Conservation (phyloP, 2,888 invertebrate genomes). For the Troides aeacus region DNA sequence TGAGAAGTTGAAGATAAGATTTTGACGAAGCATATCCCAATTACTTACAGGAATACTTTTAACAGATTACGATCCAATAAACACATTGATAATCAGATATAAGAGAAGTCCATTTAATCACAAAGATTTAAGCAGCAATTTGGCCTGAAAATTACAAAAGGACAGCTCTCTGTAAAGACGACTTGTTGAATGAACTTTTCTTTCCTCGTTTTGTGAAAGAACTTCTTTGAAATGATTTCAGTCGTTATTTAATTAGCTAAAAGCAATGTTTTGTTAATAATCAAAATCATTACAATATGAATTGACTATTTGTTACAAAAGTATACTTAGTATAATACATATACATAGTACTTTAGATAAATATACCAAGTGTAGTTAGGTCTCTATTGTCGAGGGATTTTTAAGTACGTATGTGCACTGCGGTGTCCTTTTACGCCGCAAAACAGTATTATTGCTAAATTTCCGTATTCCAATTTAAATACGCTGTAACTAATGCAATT, state of each 20-base stretch:
- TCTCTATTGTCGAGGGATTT: too few relatives aligned
- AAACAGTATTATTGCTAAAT: too few relatives aligned
- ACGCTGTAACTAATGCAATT: too few relatives aligned
- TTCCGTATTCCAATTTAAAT: too few relatives aligned
- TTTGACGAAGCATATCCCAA: background rate
- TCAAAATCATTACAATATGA: background rate
- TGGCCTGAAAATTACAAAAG: constrained; percentile 4
- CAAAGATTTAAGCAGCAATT: constrained; percentile 1
- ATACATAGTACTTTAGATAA: background rate
- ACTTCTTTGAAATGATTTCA: background rate
- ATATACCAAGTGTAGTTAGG: background rate
- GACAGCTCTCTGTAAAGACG: constrained; percentile 3
- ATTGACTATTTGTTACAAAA: background rate
- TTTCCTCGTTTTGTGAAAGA: constrained; percentile 3
- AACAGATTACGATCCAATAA: background rate
- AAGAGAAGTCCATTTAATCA: constrained; percentile 5
- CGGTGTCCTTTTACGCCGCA: too few relatives aligned
- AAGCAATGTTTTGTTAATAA: background rate
- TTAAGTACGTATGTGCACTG: too few relatives aligned
- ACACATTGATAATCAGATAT: constrained; percentile 5
- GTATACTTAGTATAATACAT: background rate
- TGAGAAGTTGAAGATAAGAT: background rate
- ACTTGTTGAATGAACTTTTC: constrained; percentile 15
- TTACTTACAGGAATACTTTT: background rate
- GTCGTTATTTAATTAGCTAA: background rate